Evolutionary conservation across 2,888 invertebrate genomes (phyloP).

Genomic region (Apotomis capreana): DNA sequence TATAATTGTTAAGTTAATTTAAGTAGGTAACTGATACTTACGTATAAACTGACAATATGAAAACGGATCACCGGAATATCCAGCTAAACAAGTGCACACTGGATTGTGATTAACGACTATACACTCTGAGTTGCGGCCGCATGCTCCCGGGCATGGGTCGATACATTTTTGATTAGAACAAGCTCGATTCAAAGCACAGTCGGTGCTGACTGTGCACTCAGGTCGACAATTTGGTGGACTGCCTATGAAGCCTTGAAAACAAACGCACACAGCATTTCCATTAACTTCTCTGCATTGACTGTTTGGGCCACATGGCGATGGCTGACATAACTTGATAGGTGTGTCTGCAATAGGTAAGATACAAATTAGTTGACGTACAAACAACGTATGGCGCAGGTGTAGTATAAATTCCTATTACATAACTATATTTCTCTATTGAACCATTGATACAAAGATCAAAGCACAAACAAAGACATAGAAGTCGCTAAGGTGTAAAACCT

Average conservation of each 20-base stretch:
- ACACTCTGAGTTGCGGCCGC: slow-evolving; percentile 85
- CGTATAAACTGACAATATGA: slow-evolving; percentile 83
- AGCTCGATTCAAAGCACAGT: slow-evolving; percentile 86
- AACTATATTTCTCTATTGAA: too few species aligned
- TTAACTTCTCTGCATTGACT: slow-evolving; percentile 88
- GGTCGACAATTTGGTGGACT: slow-evolving; percentile 90
- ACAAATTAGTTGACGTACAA: background rate
- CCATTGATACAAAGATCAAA: too few species aligned
- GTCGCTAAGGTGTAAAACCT: too few species aligned
- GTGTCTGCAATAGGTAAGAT: slow-evolving; percentile 56
- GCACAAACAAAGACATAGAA: too few species aligned
- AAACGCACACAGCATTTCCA: slow-evolving; percentile 88
- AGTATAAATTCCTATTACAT: too few species aligned
- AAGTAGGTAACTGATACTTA: slow-evolving; percentile 56
- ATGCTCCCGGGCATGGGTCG: slow-evolving; percentile 89
- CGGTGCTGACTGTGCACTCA: slow-evolving; percentile 90
- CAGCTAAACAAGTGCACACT: slow-evolving; percentile 85
- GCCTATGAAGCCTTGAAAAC: slow-evolving; percentile 86
- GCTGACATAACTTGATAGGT: slow-evolving; percentile 65
- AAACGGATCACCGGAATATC: slow-evolving; percentile 90
- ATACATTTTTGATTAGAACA: slow-evolving; percentile 90
- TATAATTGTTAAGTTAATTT: too few species aligned
- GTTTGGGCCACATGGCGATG: slow-evolving; percentile 87
- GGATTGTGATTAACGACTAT: slow-evolving; percentile 87
- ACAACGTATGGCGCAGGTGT: too few species aligned